Evolutionary conservation across 1,140 invertebrate species (phyloP).

Genomic region (Arctopsyche grandis): DNA sequence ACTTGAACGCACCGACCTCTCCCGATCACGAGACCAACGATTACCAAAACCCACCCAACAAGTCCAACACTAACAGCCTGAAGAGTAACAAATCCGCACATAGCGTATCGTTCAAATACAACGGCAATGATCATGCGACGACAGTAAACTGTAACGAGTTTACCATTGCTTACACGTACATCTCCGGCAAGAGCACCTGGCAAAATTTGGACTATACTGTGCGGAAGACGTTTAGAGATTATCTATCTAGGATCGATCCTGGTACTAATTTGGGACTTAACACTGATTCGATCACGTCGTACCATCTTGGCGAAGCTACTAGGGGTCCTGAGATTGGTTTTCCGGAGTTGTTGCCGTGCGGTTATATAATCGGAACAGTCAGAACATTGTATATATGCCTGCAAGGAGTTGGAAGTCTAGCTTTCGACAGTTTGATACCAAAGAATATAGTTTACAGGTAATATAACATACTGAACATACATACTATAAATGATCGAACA

Average conservation of each 20-base stretch:
- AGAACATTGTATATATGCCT: conserved; percentile 83
- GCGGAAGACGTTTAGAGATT: conserved; percentile 93
- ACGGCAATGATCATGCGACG: conserved; percentile 56
- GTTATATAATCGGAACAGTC: conserved; percentile 90
- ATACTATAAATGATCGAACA: too few relatives aligned
- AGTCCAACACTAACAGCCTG: conserved; percentile 66
- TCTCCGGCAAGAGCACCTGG: conserved; percentile 95
- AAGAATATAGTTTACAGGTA: conserved; percentile 93
- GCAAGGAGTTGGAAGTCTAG: conserved; percentile 90
- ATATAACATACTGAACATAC: too few relatives aligned
- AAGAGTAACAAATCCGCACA: conserved; percentile 70
- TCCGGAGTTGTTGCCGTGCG: conserved; percentile 91
- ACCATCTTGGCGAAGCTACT: conserved; percentile 91
- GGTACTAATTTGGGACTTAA: conserved; percentile 90
- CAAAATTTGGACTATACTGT: conserved; percentile 92
- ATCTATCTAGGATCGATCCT: conserved; percentile 91
- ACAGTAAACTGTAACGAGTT: conserved; percentile 71
- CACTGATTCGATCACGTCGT: conserved; percentile 88
- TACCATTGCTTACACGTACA: conserved; percentile 87
- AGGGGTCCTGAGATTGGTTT: conserved; percentile 75
- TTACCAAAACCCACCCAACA: conserved; percentile 60
- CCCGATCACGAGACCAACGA: conserved; percentile 63
- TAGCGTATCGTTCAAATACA: conserved; percentile 66
- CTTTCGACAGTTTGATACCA: conserved; percentile 96
- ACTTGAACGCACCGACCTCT: conserved; percentile 60